Conservation (phyloP, 2,888 invertebrate species). For the Euclidia mi region DNA sequence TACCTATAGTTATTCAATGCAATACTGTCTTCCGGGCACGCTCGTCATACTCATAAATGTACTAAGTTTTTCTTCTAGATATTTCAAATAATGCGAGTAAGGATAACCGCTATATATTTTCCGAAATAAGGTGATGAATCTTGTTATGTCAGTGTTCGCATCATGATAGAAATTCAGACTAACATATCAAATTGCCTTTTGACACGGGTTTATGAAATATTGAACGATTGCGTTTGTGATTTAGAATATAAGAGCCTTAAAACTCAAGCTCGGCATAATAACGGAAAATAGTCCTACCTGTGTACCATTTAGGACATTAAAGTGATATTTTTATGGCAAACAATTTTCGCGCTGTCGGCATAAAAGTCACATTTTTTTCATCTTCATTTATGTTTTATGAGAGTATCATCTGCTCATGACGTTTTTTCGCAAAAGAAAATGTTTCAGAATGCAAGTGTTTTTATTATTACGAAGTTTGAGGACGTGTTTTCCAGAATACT, state of each 20-base stretch:
- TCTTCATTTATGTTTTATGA: constrained; percentile 44
- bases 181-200: too few species aligned
- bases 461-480: constrained; percentile 13
- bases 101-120: too few species aligned
- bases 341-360: constrained; percentile 45
- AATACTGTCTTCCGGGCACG: too few species aligned
- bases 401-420: constrained; percentile 43
- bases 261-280: neutral
- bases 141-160: too few species aligned
- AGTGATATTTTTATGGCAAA: constrained; percentile 51
- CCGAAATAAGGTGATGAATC: too few species aligned
- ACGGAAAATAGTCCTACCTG: constrained; percentile 10
- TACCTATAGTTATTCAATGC: too few species aligned
- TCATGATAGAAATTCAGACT: too few species aligned
- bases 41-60: too few species aligned
- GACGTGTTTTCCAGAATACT: constrained; percentile 4
- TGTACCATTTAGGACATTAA: constrained; percentile 44
- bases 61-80: too few species aligned
- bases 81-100: too few species aligned
- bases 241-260: neutral
- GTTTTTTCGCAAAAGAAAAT: constrained; percentile 37
- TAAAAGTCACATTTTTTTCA: constrained; percentile 42
- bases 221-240: neutral
- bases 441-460: constrained; percentile 29
- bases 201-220: too few species aligned